Evolutionary conservation across 2,888 invertebrate genomes (phyloP), one percentile per base, ranked within the genome.

Genomic region (Thera britannica): DNA sequence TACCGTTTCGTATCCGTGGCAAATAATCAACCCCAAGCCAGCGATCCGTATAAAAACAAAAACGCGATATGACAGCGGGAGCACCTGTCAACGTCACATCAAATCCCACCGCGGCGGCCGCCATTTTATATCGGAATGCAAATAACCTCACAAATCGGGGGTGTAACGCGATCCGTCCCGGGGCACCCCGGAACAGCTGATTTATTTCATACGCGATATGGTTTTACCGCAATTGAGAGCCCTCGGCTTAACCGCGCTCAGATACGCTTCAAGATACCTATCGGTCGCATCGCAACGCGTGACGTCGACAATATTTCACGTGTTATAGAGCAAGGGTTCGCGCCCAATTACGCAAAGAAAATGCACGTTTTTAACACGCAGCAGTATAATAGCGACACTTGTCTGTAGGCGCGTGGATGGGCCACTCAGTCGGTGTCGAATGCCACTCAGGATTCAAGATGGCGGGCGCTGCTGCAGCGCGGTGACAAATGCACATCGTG

Each of bases 161-260:
- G 90, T 87, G 91, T 89, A 90, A 90, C 90, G 79, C 81, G 87
- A 90, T 84, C 86, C 84, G 83, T 84, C 85, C 88, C 85, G 77
- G 81, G 83, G 83, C 82, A 84, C 79, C 81, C 83, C 82, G 80
- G 80, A 84, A 85, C 86, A 84, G 84, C 88, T 88, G 92, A 92
- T 92, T 91, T 92, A 90, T 92, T 90, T 90, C 86, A 89, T 88
- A 85, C 83, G 85, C 88, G 91, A 92, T 92, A 90, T 90, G 90
- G 89, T 91, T 91, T 88, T 83, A 84, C 87, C 87, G 85, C 89
- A 89, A 88, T 89, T 83, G 86, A 88, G 86, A 82, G 80, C 84
- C 85, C 86, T 70, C 72, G 52, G 72, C 74, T 63, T 70, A 67
- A 60, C 75, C 79, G 73, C 77, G 70, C 76, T 75, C 73, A 74